Base-by-base conservation (phyloP, 2,888 invertebrate genomes). In the Neoaliturus tenellus region DNA sequence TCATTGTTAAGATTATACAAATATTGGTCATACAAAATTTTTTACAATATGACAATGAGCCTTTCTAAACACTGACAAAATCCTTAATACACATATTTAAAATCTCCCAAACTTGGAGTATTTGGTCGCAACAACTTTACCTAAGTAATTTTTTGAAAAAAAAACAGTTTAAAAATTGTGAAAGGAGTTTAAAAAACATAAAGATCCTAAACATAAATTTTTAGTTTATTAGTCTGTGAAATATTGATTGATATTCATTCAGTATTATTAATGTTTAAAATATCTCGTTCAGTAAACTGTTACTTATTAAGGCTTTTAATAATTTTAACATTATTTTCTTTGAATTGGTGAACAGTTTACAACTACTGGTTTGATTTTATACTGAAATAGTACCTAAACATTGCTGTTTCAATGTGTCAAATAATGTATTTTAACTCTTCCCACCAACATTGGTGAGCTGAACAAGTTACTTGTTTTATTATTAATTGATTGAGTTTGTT, bases 261-360 rank as follows among this genome's bases (percentile, higher is more conserved):
- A 55, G 55, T 55, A 55, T 55, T 55, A 55, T 55, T 55, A 55
- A 20, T 55, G 14, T 48, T 48, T 48, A 48, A 44, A 44, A 44
- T 44, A 44, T 14, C 44, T 8, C 17, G 10, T 6, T 44, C 44
- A 44, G n/a, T 44, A 44, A n/a, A 12, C 8, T 44, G 44, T 44
- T n/a, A 44, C 44, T 44, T 44, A 14, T 44, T 44, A 44, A 44
- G 44, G 2, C 44, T 44, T 12, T 44, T 14, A 44, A 44, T 14
- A 44, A 14, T 39, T 44, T 44, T 44, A 6, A 44, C n/a, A 44
- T 3, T 14, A 44, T 28, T 31, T 28, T 62, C 17, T 62, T 62
- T 17, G 23, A 55, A 55, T 25, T 25, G 20, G 17, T n/a, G 48
- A 20, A 62, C 14, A 62, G 31, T 62, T 28, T 28, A 17, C 28